Conservation (phyloP, 2,113 vertebrate genomes). For the Equus przewalskii region DNA sequence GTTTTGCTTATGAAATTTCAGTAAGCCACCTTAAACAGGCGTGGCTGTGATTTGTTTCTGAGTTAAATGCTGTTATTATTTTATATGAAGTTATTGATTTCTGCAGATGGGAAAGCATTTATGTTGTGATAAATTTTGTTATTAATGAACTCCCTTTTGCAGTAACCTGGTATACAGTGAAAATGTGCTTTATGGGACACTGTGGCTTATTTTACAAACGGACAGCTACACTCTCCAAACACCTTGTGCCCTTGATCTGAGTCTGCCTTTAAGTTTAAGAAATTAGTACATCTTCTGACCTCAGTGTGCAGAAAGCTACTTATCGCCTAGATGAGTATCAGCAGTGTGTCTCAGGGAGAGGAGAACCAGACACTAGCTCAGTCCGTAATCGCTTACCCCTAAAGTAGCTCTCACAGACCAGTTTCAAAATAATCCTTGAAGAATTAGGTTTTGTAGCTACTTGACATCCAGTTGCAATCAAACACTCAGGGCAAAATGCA, state of each 20-base stretch:
- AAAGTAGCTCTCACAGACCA: conserved; percentile 34
- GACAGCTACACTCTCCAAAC: conserved; percentile 12
- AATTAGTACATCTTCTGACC: conserved; percentile 50
- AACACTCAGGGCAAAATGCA: conserved; percentile 38
- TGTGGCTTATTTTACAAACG: not conserved
- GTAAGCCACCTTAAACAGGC: not conserved
- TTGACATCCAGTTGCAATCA: conserved; percentile 64
- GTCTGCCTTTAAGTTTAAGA: conserved; percentile 52
- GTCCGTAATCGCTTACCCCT: conserved; percentile 1
- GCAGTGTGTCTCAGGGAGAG: conserved; percentile 30
- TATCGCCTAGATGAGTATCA: not conserved
- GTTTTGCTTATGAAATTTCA: conserved; percentile 53
- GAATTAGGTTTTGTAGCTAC: conserved; percentile 59
- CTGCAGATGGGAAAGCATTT: not conserved
- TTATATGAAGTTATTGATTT: conserved; percentile 15
- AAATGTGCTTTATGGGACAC: not conserved
- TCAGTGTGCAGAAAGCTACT: conserved; percentile 7
- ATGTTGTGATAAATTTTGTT: not conserved
- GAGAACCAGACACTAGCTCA: conserved; percentile 43
- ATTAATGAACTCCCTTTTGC: conserved; percentile 3
- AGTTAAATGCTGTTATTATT: not conserved
- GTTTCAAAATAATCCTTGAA: conserved; percentile 70
- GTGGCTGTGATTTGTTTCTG: conserved; percentile 24
- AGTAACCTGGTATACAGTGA: not conserved
- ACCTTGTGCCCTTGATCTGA: not conserved